Percentiles rank a stretch among this genome's conserved stretches.
Evolutionary conservation across 2,113 vertebrate species (phyloP).

Genomic region (Gnathonemus longibarbis): DNA sequence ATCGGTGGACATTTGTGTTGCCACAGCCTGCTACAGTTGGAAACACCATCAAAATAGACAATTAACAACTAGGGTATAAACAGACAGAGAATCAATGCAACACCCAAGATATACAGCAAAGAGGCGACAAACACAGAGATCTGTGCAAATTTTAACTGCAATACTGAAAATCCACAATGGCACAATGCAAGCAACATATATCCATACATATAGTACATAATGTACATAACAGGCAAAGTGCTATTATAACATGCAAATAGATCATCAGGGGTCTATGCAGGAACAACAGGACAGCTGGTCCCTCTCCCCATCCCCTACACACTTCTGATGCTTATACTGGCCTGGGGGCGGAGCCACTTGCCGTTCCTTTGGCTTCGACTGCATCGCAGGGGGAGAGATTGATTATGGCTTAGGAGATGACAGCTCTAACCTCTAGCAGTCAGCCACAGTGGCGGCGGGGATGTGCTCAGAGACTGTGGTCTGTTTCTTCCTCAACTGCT

Average conservation of each 20-base stretch:
- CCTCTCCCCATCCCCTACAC: neutral
- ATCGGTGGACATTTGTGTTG: neutral
- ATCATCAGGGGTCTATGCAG: neutral
- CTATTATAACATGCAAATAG: neutral
- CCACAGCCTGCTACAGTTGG: neutral
- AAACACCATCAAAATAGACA: neutral
- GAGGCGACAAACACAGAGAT: neutral
- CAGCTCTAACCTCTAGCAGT: conserved; percentile 18
- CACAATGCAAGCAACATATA: neutral
- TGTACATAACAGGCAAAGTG: neutral
- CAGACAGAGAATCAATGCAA: neutral
- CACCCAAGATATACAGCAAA: neutral
- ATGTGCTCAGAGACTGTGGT: conserved; percentile 25
- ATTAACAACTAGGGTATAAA: neutral
- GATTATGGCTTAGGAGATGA: conserved; percentile 4
- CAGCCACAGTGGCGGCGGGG: conserved; percentile 1
- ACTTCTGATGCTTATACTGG: neutral
- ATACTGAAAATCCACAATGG: neutral
- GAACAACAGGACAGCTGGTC: neutral
- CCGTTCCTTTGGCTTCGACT: neutral
- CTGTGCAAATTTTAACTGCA: neutral
- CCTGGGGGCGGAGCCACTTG: neutral
- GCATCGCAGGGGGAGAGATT: neutral
- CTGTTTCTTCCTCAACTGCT: conserved; percentile 8
- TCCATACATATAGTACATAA: neutral